A percentile compares a stretch with the other conserved stretches of the same genome.
These are phyloP conservation scores for Xestia sexstrigata DNA, from an alignment of 2,888 invertebrate genomes.

Conservation along the genomic window DNA sequence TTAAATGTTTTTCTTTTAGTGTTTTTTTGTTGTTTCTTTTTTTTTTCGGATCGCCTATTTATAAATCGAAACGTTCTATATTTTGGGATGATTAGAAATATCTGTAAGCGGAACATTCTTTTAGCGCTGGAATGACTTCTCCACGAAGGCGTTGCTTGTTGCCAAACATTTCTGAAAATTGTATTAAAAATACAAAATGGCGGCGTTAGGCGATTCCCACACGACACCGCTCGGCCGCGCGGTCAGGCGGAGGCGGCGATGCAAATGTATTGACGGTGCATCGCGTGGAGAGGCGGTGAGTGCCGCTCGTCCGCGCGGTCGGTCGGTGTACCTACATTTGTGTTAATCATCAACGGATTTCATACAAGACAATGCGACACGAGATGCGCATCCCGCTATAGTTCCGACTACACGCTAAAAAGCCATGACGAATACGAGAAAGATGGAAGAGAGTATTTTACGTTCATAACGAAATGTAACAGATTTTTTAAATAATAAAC, in stretches of 20 bases:
- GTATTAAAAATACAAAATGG: neutral
- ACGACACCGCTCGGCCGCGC: neutral
- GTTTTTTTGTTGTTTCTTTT: no score
- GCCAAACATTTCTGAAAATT: neutral
- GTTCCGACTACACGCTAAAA: neutral
- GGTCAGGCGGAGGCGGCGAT: neutral
- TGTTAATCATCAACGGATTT: neutral
- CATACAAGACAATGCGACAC: neutral
- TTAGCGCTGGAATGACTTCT: neutral
- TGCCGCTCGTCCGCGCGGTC: neutral
- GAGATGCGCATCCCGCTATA: neutral
- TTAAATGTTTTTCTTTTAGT: no score
- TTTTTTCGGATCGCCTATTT: neutral
- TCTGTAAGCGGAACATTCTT: neutral
- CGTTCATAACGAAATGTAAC: neutral
- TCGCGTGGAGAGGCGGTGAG: neutral
- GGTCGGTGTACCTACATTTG: neutral
- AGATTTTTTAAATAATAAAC: neutral
- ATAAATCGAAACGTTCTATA: neutral
- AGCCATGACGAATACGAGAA: neutral
- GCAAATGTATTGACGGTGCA: neutral
- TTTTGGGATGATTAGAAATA: neutral
- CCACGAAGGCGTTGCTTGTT: neutral
- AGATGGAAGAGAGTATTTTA: neutral
- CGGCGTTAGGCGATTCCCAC: neutral